Conservation (phyloP, 2,113 vertebrate genomes). For the Sinocyclocheilus anophthalmus region DNA sequence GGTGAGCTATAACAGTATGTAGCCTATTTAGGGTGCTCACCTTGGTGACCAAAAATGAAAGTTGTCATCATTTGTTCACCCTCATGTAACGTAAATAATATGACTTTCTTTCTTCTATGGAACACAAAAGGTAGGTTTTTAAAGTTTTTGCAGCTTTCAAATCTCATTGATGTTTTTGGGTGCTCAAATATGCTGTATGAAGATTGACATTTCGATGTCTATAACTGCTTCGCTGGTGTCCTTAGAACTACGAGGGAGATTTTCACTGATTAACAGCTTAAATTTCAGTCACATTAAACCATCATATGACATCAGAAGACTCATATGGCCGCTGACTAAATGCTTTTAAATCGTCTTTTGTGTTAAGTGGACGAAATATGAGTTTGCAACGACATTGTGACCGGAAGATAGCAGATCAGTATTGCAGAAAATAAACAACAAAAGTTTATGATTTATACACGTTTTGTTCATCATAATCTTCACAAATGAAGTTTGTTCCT, state of each 20-base stretch:
- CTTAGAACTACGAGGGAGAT: not conserved
- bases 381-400: not conserved
- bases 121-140: not conserved
- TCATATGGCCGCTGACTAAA: not conserved
- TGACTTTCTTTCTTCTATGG: not conserved
- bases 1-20: not conserved
- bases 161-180: not conserved
- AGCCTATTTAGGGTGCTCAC: not conserved
- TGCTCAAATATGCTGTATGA: not conserved
- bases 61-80: not conserved
- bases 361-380: no score
- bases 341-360: not conserved
- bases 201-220: no score
- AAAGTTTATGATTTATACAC: not conserved
- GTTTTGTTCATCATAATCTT: not conserved
- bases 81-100: not conserved
- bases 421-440: not conserved
- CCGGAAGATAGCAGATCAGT: not conserved
- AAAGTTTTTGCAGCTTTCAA: not conserved
- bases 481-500: not conserved
- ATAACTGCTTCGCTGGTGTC: not conserved
- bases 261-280: not conserved
- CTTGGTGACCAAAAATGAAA: not conserved
- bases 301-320: not conserved
- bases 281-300: not conserved